Evolutionary conservation across 2,888 invertebrate species (phyloP).

Genomic region (Drosophila tripunctata): DNA sequence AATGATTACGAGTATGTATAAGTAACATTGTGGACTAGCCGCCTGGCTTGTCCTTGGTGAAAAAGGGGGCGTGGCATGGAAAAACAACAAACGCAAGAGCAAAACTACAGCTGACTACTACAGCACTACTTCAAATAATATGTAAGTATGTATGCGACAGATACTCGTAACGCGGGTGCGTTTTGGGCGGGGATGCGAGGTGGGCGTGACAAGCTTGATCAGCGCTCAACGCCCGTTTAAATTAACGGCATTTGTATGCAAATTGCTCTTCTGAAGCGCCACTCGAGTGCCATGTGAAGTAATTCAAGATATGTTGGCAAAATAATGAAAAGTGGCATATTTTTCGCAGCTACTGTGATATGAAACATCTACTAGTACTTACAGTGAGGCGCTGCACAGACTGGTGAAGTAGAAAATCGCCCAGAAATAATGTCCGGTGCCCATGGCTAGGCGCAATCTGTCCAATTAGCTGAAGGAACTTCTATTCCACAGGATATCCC

Average conservation of each 20-base stretch:
- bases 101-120: slow-evolving; percentile 58
- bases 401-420: slow-evolving; percentile 85
- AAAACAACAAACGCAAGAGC: slow-evolving; percentile 50
- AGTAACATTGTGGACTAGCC: slow-evolving; percentile 24
- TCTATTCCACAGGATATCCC: neutral
- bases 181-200: slow-evolving; percentile 11
- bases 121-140: slow-evolving; percentile 51
- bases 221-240: slow-evolving; percentile 30
- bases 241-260: slow-evolving; percentile 74
- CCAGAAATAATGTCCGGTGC: slow-evolving; percentile 84
- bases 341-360: slow-evolving; percentile 26
- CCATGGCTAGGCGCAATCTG: slow-evolving; percentile 78
- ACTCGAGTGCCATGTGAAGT: slow-evolving; percentile 56
- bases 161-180: slow-evolving; percentile 22
- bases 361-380: slow-evolving; percentile 71
- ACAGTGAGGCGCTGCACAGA: slow-evolving; percentile 85
- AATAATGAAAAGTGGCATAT: slow-evolving; percentile 43
- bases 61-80: slow-evolving; percentile 16
- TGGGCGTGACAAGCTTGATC: slow-evolving; percentile 34
- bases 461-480: slow-evolving; percentile 14
- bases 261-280: slow-evolving; percentile 52
- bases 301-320: slow-evolving; percentile 38
- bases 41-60: slow-evolving; percentile 1
- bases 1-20: slow-evolving; percentile 45
- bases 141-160: slow-evolving; percentile 25